These are phyloP conservation scores for Cerceris ruficornis DNA, from an alignment of 2,888 invertebrate species.

Conservation along the genomic window DNA sequence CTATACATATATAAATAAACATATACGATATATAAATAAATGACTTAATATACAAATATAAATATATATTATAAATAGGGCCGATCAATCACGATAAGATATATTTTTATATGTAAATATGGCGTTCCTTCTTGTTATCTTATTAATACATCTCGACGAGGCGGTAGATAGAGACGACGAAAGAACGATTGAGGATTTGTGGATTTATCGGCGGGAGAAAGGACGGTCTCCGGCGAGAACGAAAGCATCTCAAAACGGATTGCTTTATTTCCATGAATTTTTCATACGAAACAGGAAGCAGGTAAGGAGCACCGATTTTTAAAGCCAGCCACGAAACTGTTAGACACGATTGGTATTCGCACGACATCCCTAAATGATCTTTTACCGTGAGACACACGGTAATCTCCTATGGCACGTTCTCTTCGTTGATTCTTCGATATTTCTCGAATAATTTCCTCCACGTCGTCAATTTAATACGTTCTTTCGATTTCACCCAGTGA, in stretches of 20 bases:
- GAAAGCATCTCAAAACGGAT: constrained; percentile 18
- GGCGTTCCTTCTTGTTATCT: constrained; percentile 79
- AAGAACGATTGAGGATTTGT: constrained; percentile 29
- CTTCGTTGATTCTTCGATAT: too few species aligned
- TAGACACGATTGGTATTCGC: constrained; percentile 46
- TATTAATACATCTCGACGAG: constrained; percentile 59
- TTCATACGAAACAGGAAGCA: constrained; percentile 25
- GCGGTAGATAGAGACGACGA: constrained; percentile 27
- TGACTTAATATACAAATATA: background rate
- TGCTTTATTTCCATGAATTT: constrained; percentile 38
- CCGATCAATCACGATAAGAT: constrained; percentile 74
- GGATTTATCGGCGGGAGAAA: constrained; percentile 9
- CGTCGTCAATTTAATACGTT: too few species aligned
- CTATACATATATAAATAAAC: constrained; percentile 65
- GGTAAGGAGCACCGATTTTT: constrained; percentile 40
- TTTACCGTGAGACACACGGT: background rate
- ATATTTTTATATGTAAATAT: constrained; percentile 81
- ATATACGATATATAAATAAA: too few species aligned
- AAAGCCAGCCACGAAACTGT: background rate
- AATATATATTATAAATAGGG: constrained; percentile 67
- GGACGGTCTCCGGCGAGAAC: constrained; percentile 26
- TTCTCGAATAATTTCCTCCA: too few species aligned
- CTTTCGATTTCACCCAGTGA: background rate
- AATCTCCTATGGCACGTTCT: too few species aligned
- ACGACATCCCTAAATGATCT: background rate